Evolutionary conservation across 1,140 invertebrate genomes (phyloP).

Genomic region (Neuroterus valhalla): DNA sequence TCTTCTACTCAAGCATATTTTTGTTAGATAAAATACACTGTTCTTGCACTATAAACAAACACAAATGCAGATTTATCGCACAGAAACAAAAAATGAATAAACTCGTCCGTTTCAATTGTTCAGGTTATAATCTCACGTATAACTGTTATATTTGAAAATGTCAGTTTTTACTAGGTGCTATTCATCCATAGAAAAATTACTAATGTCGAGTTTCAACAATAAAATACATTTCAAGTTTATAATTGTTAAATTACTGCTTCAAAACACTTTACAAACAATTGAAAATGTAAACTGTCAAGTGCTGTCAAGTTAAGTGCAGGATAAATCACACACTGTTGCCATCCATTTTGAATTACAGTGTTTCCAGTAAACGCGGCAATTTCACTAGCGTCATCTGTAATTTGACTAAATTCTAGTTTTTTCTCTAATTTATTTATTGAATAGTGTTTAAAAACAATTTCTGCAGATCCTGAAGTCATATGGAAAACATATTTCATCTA

Average conservation of each 20-base stretch:
- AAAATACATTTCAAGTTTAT: too few species aligned
- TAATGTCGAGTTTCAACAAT: neutral
- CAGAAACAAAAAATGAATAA: neutral
- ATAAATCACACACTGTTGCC: neutral
- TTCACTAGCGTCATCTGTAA: neutral
- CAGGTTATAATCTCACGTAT: too few species aligned
- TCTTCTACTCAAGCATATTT: neutral
- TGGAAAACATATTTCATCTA: too few species aligned
- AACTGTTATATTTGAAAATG: too few species aligned
- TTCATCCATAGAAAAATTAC: too few species aligned
- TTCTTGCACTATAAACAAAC: neutral
- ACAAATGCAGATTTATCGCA: neutral
- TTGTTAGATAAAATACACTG: neutral
- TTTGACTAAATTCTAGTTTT: neutral
- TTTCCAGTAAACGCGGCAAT: slow-evolving; percentile 4
- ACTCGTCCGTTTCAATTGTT: neutral
- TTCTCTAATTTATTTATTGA: neutral
- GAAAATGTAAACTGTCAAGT: slow-evolving; percentile 13
- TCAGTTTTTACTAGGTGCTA: too few species aligned
- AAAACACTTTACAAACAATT: slow-evolving; percentile 2
- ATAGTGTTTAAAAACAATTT: too few species aligned
- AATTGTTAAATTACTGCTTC: too few species aligned
- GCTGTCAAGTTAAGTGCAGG: too few species aligned
- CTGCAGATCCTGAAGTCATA: too few species aligned
- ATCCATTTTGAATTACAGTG: neutral